phyloP scores from a whole-genome alignment of 1,140 invertebrate genomes.

The Episyrphus balteatus region DNA sequence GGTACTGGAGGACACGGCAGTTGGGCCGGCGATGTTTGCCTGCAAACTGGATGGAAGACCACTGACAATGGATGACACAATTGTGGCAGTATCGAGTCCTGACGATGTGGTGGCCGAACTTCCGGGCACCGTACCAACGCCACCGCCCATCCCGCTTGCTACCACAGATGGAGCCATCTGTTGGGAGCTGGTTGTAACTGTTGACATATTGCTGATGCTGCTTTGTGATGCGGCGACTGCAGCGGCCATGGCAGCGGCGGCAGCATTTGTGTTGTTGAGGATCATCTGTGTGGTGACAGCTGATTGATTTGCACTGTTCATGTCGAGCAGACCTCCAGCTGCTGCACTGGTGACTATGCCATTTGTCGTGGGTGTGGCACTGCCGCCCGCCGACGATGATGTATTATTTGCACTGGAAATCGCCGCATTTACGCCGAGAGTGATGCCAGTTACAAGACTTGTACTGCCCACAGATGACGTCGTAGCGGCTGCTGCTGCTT shows the following conservation, averaged over 20 bases:
- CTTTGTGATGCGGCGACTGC: slow-evolving; percentile 16
- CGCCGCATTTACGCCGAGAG: too few species aligned
- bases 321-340: neutral
- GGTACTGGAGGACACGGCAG: slow-evolving; percentile 17
- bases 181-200: too few species aligned
- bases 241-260: slow-evolving; percentile 26
- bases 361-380: too few species aligned
- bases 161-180: slow-evolving; percentile 10
- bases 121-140: slow-evolving; percentile 7
- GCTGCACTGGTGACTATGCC: too few species aligned
- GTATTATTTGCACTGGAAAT: too few species aligned
- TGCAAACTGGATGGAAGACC: slow-evolving; percentile 5
- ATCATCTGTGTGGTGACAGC: neutral
- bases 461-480: neutral
- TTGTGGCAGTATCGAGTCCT: slow-evolving; percentile 2
- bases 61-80: slow-evolving; percentile 5
- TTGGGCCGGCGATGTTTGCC: neutral
- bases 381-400: too few species aligned
- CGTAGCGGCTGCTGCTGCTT: slow-evolving; percentile 13
- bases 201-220: too few species aligned
- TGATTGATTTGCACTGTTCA: slow-evolving; percentile 12
- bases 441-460: too few species aligned
- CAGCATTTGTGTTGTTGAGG: slow-evolving; percentile 5
- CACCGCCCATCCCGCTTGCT: neutral
- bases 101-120: slow-evolving; percentile 11